Base-by-base conservation (phyloP, 1,140 invertebrate genomes). In the Globodera ellingtonae region DNA sequence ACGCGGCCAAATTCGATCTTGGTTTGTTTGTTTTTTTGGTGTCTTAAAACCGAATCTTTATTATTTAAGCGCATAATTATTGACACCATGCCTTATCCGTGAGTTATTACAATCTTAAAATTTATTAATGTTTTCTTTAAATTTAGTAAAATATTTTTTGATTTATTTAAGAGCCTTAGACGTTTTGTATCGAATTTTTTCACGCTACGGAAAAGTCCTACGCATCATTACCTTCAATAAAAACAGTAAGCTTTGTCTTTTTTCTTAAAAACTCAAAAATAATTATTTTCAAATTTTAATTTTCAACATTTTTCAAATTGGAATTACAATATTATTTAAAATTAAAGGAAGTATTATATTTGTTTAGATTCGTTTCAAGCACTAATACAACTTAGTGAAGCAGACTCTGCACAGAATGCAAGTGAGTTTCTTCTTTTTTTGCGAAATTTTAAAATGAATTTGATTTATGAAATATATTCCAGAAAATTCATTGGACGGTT, bases 181-280 rank as follows among this genome's bases (percentile, higher is more conserved):
- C 89, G 94, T 98, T 74, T 93, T 99, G 79, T 94, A 97, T 91
- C 92, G 94, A 93, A 96, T 98, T 89, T 99, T 99, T 92, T 95
- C 95, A 85, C 93, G 96, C 83, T 97, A 95, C 90, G 97, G 97
- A 84, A 97, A 97, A 91, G 95, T 99, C 86, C 92, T 98, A 84
- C 97, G 98, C 91, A 98, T 99, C 87, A 97, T 99, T 88, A 99
- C 97, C 83, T 99, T 99, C 92, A 98, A 95, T 85, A 99, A 99
- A 92, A 98, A 98, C 90, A 96, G 95, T 96, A 92, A 95, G 94
- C 35, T 35, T 35, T 35, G 35, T 35, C 35, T 35, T 35, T 35
- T 35, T 35, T 35, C 35, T 35, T 35, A 35, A 35, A 35, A 35
- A 35, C 35, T 35, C 35, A 35, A 35, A 35, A 35, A 35, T 35